These are phyloP conservation scores for Seira musarum DNA, from an alignment of 2,888 invertebrate genomes.

Conservation along the genomic window DNA sequence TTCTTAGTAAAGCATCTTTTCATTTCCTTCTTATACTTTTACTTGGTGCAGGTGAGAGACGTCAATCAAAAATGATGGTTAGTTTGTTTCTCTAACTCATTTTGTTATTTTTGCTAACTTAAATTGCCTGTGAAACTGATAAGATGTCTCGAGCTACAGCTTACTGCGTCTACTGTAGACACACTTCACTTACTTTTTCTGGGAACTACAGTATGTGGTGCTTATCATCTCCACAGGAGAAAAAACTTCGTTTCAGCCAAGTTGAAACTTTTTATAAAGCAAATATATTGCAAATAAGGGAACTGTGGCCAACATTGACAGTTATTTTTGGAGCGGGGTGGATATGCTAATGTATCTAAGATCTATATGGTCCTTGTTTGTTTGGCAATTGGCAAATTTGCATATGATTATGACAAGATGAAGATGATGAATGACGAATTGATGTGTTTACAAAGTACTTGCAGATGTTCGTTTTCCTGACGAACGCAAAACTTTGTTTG, in stretches of 20 bases:
- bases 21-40: not conserved
- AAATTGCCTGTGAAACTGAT: constrained; percentile 36
- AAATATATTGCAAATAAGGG: no score
- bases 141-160: not conserved
- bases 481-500: not conserved
- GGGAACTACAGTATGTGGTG: not conserved
- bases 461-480: constrained; percentile 4
- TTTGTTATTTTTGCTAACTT: constrained; percentile 22
- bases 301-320: no score
- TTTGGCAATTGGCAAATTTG: constrained; percentile 29
- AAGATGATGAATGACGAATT: constrained; percentile 19
- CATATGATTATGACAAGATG: constrained; percentile 12
- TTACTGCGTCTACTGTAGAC: not conserved
- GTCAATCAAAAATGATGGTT: constrained; percentile 25
- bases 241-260: constrained; percentile 1
- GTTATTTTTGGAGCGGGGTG: not conserved
- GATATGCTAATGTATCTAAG: not conserved
- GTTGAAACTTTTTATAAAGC: constrained; percentile 2
- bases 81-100: not conserved
- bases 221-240: not conserved
- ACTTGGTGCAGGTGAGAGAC: constrained; percentile 33
- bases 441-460: constrained; percentile 21
- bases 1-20: not conserved
- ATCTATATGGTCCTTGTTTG: not conserved
- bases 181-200: constrained; percentile 12